Evolutionary conservation across 2,113 vertebrate species (phyloP).

Genomic region (Hirundichthys speculiger): DNA sequence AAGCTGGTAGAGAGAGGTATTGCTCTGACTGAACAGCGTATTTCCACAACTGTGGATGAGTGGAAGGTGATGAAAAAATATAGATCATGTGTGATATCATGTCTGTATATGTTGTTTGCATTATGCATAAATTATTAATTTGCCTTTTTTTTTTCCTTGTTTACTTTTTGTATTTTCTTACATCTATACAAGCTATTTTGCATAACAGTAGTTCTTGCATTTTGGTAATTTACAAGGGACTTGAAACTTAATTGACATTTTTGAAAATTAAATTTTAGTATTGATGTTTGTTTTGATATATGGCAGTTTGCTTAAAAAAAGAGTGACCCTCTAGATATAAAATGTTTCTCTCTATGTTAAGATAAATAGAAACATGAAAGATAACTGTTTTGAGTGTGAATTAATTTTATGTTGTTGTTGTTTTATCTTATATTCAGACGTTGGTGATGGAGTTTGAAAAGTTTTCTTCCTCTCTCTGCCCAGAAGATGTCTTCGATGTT

Average conservation of each 20-base stretch:
- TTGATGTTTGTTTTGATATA: too few relatives aligned
- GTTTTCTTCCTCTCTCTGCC: conserved; percentile 58
- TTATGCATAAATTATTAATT: neutral
- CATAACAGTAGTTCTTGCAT: neutral
- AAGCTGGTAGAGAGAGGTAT: conserved; percentile 72
- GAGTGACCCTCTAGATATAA: too few relatives aligned
- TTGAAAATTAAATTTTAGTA: too few relatives aligned
- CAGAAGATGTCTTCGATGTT: conserved; percentile 61
- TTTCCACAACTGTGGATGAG: conserved; percentile 72
- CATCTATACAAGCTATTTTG: neutral
- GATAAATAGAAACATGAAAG: too few relatives aligned
- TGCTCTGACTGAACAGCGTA: conserved; percentile 65
- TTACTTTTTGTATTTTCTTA: neutral
- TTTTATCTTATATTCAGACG: conserved; percentile 39
- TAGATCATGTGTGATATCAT: neutral
- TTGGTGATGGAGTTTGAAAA: conserved; percentile 70
- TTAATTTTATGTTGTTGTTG: neutral
- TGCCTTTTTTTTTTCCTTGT: too few relatives aligned
- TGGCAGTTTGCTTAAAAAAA: too few relatives aligned
- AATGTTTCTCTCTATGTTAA: too few relatives aligned
- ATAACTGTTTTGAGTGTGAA: too few relatives aligned
- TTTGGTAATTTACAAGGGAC: neutral
- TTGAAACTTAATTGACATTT: neutral
- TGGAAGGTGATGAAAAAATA: conserved; percentile 74
- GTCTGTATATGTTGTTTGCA: neutral